A percentile compares a stretch with the other conserved stretches of the same genome.
Evolutionary conservation across 2,797 vertebrate genomes (phyloP).

Genomic region (Harpagifer antarcticus): DNA sequence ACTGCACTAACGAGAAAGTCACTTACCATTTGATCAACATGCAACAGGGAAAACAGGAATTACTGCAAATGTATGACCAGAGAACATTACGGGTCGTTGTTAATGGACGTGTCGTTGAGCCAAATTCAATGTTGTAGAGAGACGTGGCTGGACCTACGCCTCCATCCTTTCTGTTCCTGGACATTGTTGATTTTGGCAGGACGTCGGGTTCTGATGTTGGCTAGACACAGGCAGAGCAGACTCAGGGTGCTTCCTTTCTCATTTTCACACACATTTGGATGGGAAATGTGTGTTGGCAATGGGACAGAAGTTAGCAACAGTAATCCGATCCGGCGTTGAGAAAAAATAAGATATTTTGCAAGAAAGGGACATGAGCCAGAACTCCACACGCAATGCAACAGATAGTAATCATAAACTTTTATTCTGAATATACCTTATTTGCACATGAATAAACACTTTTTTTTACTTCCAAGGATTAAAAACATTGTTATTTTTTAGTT

Average conservation of each 20-base stretch:
- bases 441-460: conserved; percentile 92
- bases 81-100: conserved; percentile 51
- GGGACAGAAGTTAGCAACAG: conserved; percentile 64
- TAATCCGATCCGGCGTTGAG: conserved; percentile 56
- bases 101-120: conserved; percentile 64
- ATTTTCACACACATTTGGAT: conserved; percentile 72
- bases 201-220: conserved; percentile 58
- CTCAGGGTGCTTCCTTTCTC: conserved; percentile 70
- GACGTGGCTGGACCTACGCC: conserved; percentile 50
- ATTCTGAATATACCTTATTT: conserved; percentile 96
- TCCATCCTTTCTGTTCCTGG: conserved; percentile 59
- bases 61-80: conserved; percentile 68
- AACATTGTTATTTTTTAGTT: conserved; percentile 80
- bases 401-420: conserved; percentile 92
- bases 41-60: conserved; percentile 62
- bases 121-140: conserved; percentile 60
- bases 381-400: conserved; percentile 53
- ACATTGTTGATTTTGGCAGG: conserved; percentile 77
- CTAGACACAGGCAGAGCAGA: conserved; percentile 68
- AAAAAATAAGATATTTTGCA: conserved; percentile 47
- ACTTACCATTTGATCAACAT: conserved; percentile 68
- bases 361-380: conserved; percentile 54
- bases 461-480: conserved; percentile 85
- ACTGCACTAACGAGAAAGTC: conserved; percentile 69
- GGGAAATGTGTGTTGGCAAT: conserved; percentile 73